These are phyloP conservation scores for Eutrigla gurnardus DNA, from an alignment of 2,797 vertebrate genomes.

Conservation along the genomic window DNA sequence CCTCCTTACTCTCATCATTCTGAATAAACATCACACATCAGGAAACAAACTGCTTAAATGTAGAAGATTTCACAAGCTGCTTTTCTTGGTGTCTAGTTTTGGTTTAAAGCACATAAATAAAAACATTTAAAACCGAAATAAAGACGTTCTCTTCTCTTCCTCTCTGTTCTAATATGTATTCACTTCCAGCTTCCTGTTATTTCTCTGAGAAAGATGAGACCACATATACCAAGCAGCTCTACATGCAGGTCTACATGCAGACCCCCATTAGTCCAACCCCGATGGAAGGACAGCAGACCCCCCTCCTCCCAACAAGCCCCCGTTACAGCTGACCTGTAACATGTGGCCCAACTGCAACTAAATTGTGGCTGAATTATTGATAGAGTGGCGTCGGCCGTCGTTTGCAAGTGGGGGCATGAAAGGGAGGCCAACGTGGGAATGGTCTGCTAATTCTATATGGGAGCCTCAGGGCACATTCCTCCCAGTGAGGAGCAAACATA, in stretches of 20 bases:
- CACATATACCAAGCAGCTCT: too few species aligned
- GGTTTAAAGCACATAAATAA: neutral
- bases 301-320: constrained; percentile 39
- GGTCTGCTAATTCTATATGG: constrained; percentile 83
- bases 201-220: neutral
- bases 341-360: constrained; percentile 77
- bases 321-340: constrained; percentile 77
- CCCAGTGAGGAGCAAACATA: constrained; percentile 83
- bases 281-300: constrained; percentile 27
- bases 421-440: constrained; percentile 82
- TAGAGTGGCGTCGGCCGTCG: constrained; percentile 72
- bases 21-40: neutral
- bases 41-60: neutral
- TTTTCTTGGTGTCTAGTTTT: neutral
- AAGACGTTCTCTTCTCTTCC: too few species aligned
- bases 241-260: constrained; percentile 16
- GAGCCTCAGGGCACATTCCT: constrained; percentile 84
- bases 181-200: neutral
- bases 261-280: constrained; percentile 28
- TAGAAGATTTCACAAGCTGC: neutral
- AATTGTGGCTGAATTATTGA: constrained; percentile 85
- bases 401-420: constrained; percentile 81
- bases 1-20: neutral
- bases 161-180: too few species aligned
- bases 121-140: too few species aligned